Conservation (phyloP, 2,888 invertebrate genomes). For the Bedellia somnulentella region DNA sequence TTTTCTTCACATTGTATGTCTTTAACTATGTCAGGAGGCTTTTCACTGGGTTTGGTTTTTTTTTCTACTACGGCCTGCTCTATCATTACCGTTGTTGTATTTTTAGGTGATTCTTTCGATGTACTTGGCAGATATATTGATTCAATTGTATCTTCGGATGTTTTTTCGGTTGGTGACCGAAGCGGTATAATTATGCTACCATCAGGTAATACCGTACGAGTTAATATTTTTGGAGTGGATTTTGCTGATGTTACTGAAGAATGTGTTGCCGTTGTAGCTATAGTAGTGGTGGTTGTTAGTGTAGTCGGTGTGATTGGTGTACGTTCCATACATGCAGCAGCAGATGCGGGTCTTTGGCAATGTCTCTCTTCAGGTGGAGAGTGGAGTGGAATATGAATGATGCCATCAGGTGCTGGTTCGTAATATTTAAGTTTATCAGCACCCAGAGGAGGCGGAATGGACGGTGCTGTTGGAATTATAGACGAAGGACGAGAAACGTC, state of each 20-base stretch:
- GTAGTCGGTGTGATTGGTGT: too few relatives aligned
- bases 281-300: too few relatives aligned
- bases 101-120: too few relatives aligned
- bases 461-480: slow-evolving; percentile 16
- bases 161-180: slow-evolving; percentile 44
- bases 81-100: too few relatives aligned
- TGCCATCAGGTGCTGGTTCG: slow-evolving; percentile 65
- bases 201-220: slow-evolving; percentile 49
- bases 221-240: slow-evolving; percentile 9
- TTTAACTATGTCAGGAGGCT: too few relatives aligned
- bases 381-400: slow-evolving; percentile 72
- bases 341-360: slow-evolving; percentile 13
- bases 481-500: slow-evolving; percentile 29
- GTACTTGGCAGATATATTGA: too few relatives aligned
- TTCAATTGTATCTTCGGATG: too few relatives aligned
- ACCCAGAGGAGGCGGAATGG: slow-evolving; percentile 10
- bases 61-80: too few relatives aligned
- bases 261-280: too few relatives aligned
- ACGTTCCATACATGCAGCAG: slow-evolving; percentile 5
- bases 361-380: slow-evolving; percentile 71
- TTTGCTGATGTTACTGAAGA: too few relatives aligned
- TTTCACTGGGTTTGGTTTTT: too few relatives aligned
- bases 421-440: slow-evolving; percentile 57
- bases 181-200: slow-evolving; percentile 62
- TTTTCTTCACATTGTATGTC: too few relatives aligned